Percentiles rank a stretch among this genome's conserved stretches.
Conservation (phyloP, 2,113 vertebrate genomes). For the Pelmatolapia mariae region DNA sequence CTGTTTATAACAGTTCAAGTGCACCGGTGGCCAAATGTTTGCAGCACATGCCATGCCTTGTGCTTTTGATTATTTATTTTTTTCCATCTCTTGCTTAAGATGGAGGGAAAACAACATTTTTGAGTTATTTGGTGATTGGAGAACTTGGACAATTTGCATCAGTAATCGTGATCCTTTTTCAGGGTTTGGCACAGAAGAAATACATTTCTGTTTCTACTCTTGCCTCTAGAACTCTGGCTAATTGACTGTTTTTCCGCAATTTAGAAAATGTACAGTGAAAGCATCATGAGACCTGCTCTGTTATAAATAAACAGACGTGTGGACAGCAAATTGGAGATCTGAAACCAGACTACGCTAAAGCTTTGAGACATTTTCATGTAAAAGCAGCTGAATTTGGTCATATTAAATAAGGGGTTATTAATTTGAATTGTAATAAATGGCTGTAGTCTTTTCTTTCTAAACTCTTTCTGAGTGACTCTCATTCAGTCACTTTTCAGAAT, state of each 20-base stretch:
- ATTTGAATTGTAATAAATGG: background rate
- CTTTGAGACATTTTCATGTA: background rate
- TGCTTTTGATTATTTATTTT: background rate
- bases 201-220: background rate
- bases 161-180: background rate
- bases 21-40: background rate
- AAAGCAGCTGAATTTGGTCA: background rate
- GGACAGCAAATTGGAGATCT: background rate
- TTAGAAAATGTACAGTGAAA: background rate
- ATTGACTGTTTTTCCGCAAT: background rate
- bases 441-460: background rate
- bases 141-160: background rate
- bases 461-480: background rate
- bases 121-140: background rate
- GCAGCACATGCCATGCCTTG: background rate
- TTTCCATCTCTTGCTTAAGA: background rate
- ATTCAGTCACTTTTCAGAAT: background rate
- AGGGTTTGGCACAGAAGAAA: background rate
- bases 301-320: background rate
- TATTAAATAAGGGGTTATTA: background rate
- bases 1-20: background rate
- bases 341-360: background rate
- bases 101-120: background rate
- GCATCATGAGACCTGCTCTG: background rate
- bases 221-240: background rate